phyloP scores from a whole-genome alignment of 2,888 invertebrate species.

The Isotomurus palustris region DNA sequence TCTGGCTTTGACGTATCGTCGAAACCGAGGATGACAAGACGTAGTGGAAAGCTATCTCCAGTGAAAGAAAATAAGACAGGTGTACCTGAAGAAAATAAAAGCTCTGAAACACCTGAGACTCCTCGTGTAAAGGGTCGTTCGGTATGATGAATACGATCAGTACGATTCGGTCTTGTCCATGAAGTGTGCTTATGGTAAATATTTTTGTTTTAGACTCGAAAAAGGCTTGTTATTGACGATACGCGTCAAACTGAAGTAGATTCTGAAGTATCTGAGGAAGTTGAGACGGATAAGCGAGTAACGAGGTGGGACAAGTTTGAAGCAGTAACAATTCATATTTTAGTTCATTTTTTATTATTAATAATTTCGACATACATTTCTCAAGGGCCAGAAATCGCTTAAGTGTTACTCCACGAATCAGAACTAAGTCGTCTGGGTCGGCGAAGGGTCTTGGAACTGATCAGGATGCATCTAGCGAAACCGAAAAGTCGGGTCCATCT shows the following conservation, averaged over 20 bases:
- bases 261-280: constrained; percentile 5
- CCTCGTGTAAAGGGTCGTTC: constrained; percentile 2
- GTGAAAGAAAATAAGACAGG: background rate
- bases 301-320: constrained; percentile 2
- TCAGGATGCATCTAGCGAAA: constrained; percentile 13
- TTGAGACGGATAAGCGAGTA: constrained; percentile 9
- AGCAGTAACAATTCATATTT: background rate
- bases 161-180: background rate
- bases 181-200: background rate
- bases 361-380: background rate
- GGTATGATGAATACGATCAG: constrained; percentile 5
- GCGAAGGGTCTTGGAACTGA: background rate
- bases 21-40: constrained; percentile 12
- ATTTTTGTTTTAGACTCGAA: background rate
- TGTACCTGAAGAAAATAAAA: background rate
- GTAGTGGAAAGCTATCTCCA: constrained; percentile 4
- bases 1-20: constrained; percentile 2
- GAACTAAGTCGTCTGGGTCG: background rate
- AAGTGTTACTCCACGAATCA: background rate
- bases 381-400: constrained; percentile 13
- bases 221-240: constrained; percentile 10
- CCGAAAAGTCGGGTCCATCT: constrained; percentile 5
- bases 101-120: background rate
- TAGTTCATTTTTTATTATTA: background rate
- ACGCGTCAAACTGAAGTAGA: constrained; percentile 8